phyloP scores from a whole-genome alignment of 2,113 vertebrate genomes.

The Leptodactylus fuscus region DNA sequence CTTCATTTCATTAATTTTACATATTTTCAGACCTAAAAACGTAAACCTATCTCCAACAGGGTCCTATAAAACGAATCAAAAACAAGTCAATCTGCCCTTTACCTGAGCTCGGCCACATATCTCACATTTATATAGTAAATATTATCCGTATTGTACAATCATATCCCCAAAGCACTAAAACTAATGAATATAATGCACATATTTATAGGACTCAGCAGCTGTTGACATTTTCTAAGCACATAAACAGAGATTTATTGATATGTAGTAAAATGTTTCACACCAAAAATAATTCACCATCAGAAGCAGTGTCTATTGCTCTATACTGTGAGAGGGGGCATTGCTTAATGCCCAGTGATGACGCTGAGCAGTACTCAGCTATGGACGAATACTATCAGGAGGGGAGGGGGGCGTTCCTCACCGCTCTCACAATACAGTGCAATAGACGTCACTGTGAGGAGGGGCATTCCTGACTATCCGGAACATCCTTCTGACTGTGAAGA shows the following conservation, averaged over 20 bases:
- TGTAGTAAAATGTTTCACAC: conserved; percentile 2
- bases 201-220: conserved; percentile 10
- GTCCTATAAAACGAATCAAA: neutral
- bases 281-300: conserved; percentile 14
- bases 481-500: too few species aligned
- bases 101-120: neutral
- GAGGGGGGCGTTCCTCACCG: too few species aligned
- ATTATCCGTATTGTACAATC: neutral
- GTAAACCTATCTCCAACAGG: neutral
- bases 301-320: too few species aligned
- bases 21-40: neutral
- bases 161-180: neutral
- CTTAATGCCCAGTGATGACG: too few species aligned
- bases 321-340: too few species aligned
- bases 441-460: too few species aligned
- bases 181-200: conserved; percentile 23
- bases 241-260: conserved; percentile 44
- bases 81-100: neutral
- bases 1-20: too few species aligned
- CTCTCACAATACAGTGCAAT: too few species aligned
- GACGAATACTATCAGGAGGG: too few species aligned
- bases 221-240: conserved; percentile 36
- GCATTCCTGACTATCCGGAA: too few species aligned
- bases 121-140: neutral
- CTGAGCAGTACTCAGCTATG: too few species aligned